Evolutionary conservation across 2,113 vertebrate species (phyloP), one percentile per base, ranked within the genome.

Genomic region (Paracanthobrama guichenoti): DNA sequence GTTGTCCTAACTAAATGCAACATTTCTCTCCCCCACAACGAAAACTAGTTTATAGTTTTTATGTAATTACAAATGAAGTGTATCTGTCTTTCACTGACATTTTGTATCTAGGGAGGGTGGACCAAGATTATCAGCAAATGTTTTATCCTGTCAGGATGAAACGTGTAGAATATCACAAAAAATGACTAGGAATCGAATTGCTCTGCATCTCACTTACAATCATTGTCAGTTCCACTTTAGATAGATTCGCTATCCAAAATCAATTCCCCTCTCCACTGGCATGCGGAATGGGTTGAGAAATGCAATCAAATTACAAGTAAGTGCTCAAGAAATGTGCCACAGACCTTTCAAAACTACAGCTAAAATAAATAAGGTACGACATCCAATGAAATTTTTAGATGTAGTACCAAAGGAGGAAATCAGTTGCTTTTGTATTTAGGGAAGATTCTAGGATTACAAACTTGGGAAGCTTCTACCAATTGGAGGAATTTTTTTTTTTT

Each of bases 171-270:
- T 73, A 53, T 87, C 2, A 72, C 44, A 50, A 48, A 73, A 74
- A 86, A 81, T 64, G 53, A 69, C 77, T 67, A 18, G 81, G 73
- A 75, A 82, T 46, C 44, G 20, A 66, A 85, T 59, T 55, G 88
- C 90, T 86, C 79, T 57, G 66, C 62, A 75, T 85, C 81, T 89
- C 66, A 67, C 82, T 86, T 87, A 83, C 81, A 86, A 89, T 88
- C 84, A 26, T 31, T 84, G 86, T 89, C 87, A 86, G 83, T 86
- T 91, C 83, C 84, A 84, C 76, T 87, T 83, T 59, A 16, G 48
- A 46, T 76, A 79, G 82, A 80, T 78, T 13, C 0, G 75, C 71
- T 39, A 64, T 39, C 35, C 55, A 62, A 24, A 74, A 80, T 81
- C 82, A 48, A 77, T 87, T 81, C 44, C 55, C 22, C 8, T 73